These are phyloP conservation scores for Chaetodon trifasciatus DNA, from an alignment of 2,797 vertebrate genomes.

Conservation along the genomic window DNA sequence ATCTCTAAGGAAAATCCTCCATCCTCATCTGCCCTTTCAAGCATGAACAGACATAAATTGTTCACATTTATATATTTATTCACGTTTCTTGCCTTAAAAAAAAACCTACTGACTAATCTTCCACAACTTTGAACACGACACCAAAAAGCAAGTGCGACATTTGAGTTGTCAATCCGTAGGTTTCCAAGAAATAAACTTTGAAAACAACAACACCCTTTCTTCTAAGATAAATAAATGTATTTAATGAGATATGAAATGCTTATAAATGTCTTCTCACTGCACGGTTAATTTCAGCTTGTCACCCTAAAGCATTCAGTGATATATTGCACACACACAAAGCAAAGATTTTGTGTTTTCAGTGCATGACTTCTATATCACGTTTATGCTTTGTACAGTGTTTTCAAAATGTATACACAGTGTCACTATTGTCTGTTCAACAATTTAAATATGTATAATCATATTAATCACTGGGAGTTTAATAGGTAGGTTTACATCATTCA, in stretches of 20 bases:
- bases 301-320: conserved; percentile 84
- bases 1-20: conserved; percentile 5
- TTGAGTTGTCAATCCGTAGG: conserved; percentile 64
- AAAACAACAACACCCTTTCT: conserved; percentile 61
- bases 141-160: conserved; percentile 56
- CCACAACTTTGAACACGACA: conserved; percentile 50
- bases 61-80: conserved; percentile 8
- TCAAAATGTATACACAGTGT: conserved; percentile 62
- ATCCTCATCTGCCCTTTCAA: not conserved
- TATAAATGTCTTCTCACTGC: conserved; percentile 80
- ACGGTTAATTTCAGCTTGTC: conserved; percentile 86
- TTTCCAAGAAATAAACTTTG: conserved; percentile 60
- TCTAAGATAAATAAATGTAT: conserved; percentile 84
- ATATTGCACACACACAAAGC: conserved; percentile 66
- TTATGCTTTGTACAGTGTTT: conserved; percentile 53
- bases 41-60: conserved; percentile 1
- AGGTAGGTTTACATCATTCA: conserved; percentile 47
- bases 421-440: conserved; percentile 45
- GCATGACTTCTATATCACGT: conserved; percentile 63
- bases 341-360: conserved; percentile 67
- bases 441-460: conserved; percentile 53
- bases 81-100: conserved; percentile 10
- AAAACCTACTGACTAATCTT: conserved; percentile 32
- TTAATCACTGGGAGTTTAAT: conserved; percentile 61
- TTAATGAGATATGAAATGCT: conserved; percentile 86